Conservation (phyloP, 2,797 vertebrate species). For the Syngnathus rostellatus region DNA sequence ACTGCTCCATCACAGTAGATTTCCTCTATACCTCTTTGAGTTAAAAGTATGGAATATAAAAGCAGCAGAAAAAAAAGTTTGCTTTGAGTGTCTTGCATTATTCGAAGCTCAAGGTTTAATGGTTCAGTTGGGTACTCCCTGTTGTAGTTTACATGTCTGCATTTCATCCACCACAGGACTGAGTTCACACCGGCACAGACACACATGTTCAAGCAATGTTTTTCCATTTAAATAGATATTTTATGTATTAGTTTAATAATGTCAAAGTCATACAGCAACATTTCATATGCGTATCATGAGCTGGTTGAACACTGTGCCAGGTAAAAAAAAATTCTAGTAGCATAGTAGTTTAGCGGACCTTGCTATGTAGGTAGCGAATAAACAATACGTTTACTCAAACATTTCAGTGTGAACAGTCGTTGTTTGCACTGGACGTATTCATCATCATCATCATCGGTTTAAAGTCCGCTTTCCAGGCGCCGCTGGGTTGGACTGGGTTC, state of each 20-base stretch:
- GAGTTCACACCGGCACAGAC: neutral
- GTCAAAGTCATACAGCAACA: neutral
- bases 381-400: neutral
- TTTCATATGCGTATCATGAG: neutral
- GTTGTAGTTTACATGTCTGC: neutral
- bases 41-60: neutral
- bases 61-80: neutral
- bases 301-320: neutral
- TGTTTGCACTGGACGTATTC: too few relatives aligned
- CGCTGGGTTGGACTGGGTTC: too few relatives aligned
- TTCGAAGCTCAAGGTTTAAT: neutral
- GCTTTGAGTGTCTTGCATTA: neutral
- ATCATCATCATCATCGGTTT: too few relatives aligned
- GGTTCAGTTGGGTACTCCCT: neutral
- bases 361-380: neutral
- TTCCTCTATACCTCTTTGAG: neutral
- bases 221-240: neutral
- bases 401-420: too few relatives aligned
- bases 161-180: neutral
- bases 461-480: too few relatives aligned
- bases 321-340: neutral
- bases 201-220: neutral
- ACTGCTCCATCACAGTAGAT: neutral
- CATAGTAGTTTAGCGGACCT: neutral
- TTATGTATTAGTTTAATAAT: neutral